Evolutionary conservation across 1,140 invertebrate species (phyloP).

Genomic region (Colletes gigas): DNA sequence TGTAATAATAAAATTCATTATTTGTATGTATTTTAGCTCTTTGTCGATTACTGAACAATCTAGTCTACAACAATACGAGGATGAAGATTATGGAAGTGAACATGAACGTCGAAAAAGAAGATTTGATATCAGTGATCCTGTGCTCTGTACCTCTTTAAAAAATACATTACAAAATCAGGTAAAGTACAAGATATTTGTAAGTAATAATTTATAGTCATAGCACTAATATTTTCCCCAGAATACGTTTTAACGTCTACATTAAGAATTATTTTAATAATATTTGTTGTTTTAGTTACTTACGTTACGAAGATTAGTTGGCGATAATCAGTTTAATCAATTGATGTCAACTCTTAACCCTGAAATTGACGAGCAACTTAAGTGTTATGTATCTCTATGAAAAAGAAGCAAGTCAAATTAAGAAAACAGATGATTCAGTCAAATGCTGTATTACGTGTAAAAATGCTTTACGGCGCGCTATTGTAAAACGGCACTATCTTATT

Average conservation of each 20-base stretch:
- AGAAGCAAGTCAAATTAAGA: conserved; percentile 34
- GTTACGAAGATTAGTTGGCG: conserved; percentile 85
- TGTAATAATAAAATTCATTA: neutral
- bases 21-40: conserved; percentile 72
- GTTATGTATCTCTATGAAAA: conserved; percentile 83
- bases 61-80: conserved; percentile 75
- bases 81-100: conserved; percentile 81
- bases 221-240: neutral
- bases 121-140: conserved; percentile 85
- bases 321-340: conserved; percentile 86
- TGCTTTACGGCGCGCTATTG: conserved; percentile 64
- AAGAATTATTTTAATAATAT: neutral
- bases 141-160: conserved; percentile 86
- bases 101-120: conserved; percentile 83
- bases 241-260: neutral
- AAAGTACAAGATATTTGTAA: conserved; percentile 51
- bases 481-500: conserved; percentile 77
- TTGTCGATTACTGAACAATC: conserved; percentile 78
- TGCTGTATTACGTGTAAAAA: conserved; percentile 66
- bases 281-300: conserved; percentile 83
- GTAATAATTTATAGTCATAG: conserved; percentile 13
- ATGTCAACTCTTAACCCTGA: conserved; percentile 85
- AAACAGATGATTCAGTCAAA: conserved; percentile 50
- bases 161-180: conserved; percentile 87
- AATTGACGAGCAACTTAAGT: conserved; percentile 85